Conservation (phyloP, 2,113 vertebrate genomes). For the Pithys albifrons region DNA sequence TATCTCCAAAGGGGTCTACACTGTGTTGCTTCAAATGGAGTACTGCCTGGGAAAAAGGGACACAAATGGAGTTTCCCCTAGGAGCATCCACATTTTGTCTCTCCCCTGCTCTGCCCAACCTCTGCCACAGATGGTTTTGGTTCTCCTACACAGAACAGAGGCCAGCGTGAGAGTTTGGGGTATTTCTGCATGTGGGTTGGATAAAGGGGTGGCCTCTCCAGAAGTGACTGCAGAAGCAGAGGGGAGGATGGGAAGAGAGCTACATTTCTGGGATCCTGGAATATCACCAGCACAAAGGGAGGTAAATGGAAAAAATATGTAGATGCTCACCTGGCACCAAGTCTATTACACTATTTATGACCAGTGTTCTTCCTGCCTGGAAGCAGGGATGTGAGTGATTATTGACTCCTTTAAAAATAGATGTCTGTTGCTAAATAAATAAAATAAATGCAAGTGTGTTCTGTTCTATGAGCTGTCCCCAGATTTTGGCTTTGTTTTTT, state of each 20-base stretch:
- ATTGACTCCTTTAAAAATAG: conserved; percentile 65
- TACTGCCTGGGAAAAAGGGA: neutral
- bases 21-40: neutral
- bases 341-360: conserved; percentile 62
- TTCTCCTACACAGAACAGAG: fast-evolving
- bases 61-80: neutral
- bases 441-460: conserved; percentile 38
- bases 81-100: neutral
- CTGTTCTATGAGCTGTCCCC: neutral
- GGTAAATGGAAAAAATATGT: conserved; percentile 64
- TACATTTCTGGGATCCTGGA: neutral
- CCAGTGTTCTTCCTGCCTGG: neutral
- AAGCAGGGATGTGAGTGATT: conserved; percentile 20
- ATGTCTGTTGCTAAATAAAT: conserved; percentile 54
- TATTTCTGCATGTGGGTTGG: fast-evolving
- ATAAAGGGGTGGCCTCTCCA: neutral
- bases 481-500: neutral
- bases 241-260: neutral
- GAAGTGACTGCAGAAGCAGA: neutral
- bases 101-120: neutral
- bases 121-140: fast-evolving
- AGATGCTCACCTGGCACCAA: conserved; percentile 20
- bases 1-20: neutral
- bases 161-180: fast-evolving
- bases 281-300: neutral